Base-by-base conservation (phyloP, 2,113 vertebrate species). In the Sylvilagus bachmani region DNA sequence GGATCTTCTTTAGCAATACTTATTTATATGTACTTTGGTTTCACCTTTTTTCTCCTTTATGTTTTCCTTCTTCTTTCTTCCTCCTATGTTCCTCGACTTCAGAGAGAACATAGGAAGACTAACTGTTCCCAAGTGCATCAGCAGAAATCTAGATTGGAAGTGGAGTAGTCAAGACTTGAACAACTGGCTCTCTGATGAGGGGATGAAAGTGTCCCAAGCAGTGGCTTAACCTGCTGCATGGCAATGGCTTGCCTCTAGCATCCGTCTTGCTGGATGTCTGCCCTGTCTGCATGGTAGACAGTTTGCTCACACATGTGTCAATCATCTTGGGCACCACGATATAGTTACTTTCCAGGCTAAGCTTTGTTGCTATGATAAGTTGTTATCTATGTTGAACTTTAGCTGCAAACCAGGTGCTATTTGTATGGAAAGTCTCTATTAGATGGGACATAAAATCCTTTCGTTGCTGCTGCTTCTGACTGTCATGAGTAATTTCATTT, bases 401-500 rank as follows among this genome's bases (percentile, higher is more conserved):
- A 82, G 24, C 38, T 69, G 3, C 53, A 33, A 83, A 9, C 44
- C 55, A 14, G 78, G 10, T 21, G 36, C 27, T 17, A 51, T 66
- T 74, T 88, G 71, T 12, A 31, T 2, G 36, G 22, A 24, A 86
- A 33, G 44, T 92, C 67, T 94, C 74, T 44, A 19, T 53, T 10
- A 24, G 22, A 70, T 81, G 21, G 21, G 19, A 44, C 12, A 53
- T 51, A 21, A 91, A 67, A 77, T 84, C 55, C 0, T 53, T 25
- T 51, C 33, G 77, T 78, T 22, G 12, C 64, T 80, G 17, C 64
- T n/a, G 19, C 38, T 92, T 96, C 83, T 97, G 81, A 93, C 49
- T 79, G 51, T 64, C 19, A 6, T 79, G 79, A 82, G 29, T 73
- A 89, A 92, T 86, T 96, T 95, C 44, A 89, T 86, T 82, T 94